Evolutionary conservation across 1,140 invertebrate genomes (phyloP).

Genomic region (Procambarus clarkii): DNA sequence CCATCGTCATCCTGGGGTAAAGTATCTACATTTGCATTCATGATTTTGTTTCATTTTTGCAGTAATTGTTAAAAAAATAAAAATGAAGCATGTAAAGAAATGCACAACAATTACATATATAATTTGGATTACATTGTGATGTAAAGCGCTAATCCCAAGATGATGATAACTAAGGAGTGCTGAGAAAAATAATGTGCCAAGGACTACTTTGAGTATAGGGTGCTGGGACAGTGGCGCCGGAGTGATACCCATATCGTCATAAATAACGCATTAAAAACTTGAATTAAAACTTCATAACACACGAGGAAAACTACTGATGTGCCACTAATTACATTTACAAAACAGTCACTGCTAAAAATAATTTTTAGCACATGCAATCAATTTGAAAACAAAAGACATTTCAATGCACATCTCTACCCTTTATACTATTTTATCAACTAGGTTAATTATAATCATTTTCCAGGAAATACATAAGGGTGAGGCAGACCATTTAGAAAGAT

Average conservation of each 20-base stretch:
- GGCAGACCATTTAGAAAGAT: no score
- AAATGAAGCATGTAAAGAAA: no score
- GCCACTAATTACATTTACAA: background rate
- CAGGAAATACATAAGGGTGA: no score
- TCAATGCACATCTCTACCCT: no score
- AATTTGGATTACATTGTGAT: background rate
- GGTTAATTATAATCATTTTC: no score
- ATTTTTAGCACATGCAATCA: background rate
- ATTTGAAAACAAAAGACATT: background rate
- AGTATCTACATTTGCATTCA: background rate
- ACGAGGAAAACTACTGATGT: background rate
- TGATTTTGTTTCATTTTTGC: no score
- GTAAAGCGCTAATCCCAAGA: background rate
- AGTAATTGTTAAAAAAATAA: no score
- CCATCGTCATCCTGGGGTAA: background rate
- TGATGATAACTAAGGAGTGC: background rate
- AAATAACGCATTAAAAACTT: no score
- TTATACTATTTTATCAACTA: no score
- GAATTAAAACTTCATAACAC: no score
- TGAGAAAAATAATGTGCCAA: background rate
- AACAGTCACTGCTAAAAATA: background rate
- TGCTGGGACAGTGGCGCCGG: slow-evolving; percentile 22
- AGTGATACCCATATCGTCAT: background rate
- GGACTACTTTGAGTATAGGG: background rate
- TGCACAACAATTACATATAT: no score